Conservation (phyloP, 23 tunicate genomes). For the Phallusia fumigata region DNA sequence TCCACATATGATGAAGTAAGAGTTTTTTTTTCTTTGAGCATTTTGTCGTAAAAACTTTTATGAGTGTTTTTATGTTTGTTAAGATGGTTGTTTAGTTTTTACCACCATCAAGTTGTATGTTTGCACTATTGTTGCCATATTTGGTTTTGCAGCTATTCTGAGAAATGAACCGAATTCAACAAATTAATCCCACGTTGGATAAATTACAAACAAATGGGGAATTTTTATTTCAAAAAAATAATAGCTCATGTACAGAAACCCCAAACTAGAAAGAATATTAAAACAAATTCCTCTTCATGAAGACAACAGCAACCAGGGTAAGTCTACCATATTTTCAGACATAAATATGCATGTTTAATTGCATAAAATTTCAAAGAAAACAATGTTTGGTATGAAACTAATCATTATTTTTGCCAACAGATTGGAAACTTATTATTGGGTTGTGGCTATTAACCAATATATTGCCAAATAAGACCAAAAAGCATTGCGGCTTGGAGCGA, state of each 20-base stretch:
- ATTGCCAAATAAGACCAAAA: conserved; percentile 7
- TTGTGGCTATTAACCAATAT: background rate
- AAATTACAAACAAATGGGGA: conserved; percentile 8
- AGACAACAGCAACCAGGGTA: conserved; percentile 10
- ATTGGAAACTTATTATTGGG: conserved; percentile 7
- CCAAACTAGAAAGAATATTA: conserved; percentile 8
- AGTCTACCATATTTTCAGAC: conserved; percentile 8
- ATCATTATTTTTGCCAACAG: background rate
- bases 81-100: conserved; percentile 8
- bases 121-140: background rate
- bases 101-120: background rate
- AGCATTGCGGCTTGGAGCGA: background rate
- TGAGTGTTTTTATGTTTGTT: background rate
- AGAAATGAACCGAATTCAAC: background rate
- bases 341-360: background rate
- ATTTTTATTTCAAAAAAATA: background rate
- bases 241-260: background rate
- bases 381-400: background rate
- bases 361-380: conserved; percentile 1
- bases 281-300: background rate
- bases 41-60: background rate
- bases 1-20: conserved; percentile 11
- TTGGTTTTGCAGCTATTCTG: conserved; percentile 8
- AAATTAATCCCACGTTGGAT: background rate
- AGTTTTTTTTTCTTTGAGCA: background rate